Conservation (phyloP, 2,888 invertebrate genomes). For the Polietes domitor region DNA sequence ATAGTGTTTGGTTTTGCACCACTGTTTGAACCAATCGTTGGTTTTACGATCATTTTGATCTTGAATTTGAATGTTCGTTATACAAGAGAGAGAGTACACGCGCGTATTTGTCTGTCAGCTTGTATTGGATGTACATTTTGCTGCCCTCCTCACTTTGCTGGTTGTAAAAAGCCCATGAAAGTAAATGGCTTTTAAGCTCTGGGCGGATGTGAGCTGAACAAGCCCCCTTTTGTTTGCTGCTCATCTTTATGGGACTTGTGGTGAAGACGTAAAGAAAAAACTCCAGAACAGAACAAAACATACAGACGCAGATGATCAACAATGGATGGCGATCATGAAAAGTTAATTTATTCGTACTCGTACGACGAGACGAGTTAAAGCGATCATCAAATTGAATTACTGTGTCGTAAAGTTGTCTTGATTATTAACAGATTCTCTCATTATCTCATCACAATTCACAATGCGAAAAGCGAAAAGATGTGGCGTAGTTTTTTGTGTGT, state of each 20-base stretch:
- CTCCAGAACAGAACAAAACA: conserved; percentile 20
- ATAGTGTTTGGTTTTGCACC: background rate
- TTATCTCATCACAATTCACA: background rate
- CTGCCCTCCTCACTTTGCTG: conserved; percentile 25
- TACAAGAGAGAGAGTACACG: conserved; percentile 12
- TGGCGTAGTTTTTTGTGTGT: background rate
- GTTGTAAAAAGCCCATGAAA: conserved; percentile 12
- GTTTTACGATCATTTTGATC: conserved; percentile 58
- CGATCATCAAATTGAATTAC: conserved; percentile 56
- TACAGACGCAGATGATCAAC: conserved; percentile 4
- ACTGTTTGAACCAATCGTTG: background rate
- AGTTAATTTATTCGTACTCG: conserved; percentile 61
- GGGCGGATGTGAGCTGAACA: conserved; percentile 63
- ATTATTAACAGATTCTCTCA: conserved; percentile 35
- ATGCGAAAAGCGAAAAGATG: background rate
- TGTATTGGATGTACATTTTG: conserved; percentile 46
- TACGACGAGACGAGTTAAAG: conserved; percentile 42
- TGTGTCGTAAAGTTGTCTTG: conserved; percentile 45
- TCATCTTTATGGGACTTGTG: conserved; percentile 39
- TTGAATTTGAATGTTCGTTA: conserved; percentile 66
- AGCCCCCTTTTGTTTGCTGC: conserved; percentile 45
- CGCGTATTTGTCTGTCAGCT: no score
- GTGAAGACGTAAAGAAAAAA: conserved; percentile 36
- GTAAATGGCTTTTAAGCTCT: conserved; percentile 54
- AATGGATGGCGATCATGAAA: conserved; percentile 62